These are phyloP conservation scores for Colletes latitarsis DNA, from an alignment of 1,140 invertebrate species.

Conservation along the genomic window DNA sequence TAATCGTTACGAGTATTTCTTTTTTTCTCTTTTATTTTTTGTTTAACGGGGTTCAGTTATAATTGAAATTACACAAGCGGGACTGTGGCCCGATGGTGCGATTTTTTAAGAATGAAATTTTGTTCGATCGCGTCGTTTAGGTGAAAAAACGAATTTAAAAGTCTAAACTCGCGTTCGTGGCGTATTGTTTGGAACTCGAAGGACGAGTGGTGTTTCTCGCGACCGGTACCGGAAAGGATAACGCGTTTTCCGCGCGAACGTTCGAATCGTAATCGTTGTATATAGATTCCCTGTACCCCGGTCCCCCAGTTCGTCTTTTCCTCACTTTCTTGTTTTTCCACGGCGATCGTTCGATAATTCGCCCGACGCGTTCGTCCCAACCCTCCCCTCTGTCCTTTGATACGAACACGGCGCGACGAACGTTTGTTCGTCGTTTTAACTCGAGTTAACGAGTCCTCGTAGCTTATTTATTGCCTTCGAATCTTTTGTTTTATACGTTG, in stretches of 20 bases:
- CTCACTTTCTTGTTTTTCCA: background rate
- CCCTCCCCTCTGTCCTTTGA: background rate
- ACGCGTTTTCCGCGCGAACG: conserved; percentile 30
- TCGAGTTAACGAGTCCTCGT: background rate
- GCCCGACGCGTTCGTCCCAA: too few relatives aligned
- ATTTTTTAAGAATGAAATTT: too few relatives aligned
- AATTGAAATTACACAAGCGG: too few relatives aligned
- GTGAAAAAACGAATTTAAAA: too few relatives aligned
- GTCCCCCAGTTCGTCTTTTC: background rate
- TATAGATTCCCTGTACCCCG: conserved; percentile 2
- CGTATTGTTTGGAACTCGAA: background rate
- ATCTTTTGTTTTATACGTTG: background rate
- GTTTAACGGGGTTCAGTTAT: too few relatives aligned
- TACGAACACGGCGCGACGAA: background rate
- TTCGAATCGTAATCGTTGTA: conserved; percentile 40
- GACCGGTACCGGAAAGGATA: conserved; percentile 8
- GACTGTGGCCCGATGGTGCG: too few relatives aligned
- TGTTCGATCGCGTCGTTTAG: too few relatives aligned
- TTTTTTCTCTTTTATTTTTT: too few relatives aligned
- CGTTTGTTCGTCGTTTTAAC: background rate
- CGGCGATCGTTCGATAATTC: too few relatives aligned
- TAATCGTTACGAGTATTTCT: too few relatives aligned
- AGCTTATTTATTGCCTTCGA: background rate
- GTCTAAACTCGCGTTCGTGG: too few relatives aligned
- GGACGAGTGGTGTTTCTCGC: background rate